Evolutionary conservation across 2,888 invertebrate species (phyloP).

Genomic region (Caenorhabditis auriculariae): DNA sequence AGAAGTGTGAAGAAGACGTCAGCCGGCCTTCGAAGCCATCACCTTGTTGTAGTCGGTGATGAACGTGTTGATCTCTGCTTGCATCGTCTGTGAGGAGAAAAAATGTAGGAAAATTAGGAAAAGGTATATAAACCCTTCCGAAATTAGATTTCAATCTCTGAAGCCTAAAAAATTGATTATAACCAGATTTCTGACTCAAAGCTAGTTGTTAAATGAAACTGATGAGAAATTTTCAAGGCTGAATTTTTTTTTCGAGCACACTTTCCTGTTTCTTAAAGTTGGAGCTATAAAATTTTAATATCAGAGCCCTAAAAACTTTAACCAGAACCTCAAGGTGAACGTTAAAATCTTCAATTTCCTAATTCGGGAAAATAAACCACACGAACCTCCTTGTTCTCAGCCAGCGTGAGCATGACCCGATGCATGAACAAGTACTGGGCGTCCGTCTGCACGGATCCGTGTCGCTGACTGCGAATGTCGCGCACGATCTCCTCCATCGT

Average conservation of each 20-base stretch:
- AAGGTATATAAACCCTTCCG: too few species aligned
- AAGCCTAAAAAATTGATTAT: too few species aligned
- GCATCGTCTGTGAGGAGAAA: constrained; percentile 4
- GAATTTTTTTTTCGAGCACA: too few species aligned
- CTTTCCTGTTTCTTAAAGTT: too few species aligned
- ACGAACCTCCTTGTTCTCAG: constrained; percentile 34
- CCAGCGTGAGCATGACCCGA: constrained; percentile 39
- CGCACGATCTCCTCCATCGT: constrained; percentile 32
- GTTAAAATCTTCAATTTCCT: neutral
- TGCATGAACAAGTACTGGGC: constrained; percentile 53
- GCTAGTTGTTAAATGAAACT: too few species aligned
- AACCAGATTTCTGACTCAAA: too few species aligned
- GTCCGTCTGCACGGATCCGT: constrained; percentile 51
- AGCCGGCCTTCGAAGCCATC: constrained; percentile 15
- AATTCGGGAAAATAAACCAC: neutral
- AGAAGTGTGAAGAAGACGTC: too few species aligned
- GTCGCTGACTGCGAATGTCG: constrained; percentile 39
- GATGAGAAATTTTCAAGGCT: too few species aligned
- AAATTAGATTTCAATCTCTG: too few species aligned
- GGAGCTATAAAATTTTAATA: too few species aligned
- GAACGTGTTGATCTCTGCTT: constrained; percentile 18
- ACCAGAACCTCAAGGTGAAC: neutral
- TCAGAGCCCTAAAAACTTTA: too few species aligned
- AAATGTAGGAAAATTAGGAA: too few species aligned
- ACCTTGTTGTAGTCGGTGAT: constrained; percentile 19